Evolutionary conservation across 2,797 vertebrate species (phyloP), one percentile per base, ranked within the genome.

Genomic region (Enoplosus armatus): DNA sequence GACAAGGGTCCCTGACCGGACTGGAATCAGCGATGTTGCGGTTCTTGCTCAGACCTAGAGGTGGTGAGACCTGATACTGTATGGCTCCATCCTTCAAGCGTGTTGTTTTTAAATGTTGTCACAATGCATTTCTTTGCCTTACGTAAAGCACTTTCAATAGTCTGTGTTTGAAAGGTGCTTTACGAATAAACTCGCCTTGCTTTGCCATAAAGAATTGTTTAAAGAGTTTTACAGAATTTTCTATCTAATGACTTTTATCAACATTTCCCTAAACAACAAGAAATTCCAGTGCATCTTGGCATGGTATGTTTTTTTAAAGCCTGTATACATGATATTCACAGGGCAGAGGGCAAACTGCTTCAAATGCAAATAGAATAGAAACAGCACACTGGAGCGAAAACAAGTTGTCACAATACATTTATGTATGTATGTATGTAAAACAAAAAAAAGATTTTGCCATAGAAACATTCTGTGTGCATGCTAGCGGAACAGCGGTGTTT

Each of bases 311-410:
- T 62, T 24, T 24, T 14, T 56, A 39, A 31, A 41, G 43, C 72
- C 9, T 12, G 14, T 39, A 48, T 59, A 7, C 31, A 33, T 6
- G 31, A 41, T 33, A 66, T 66, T 50, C 12, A 60, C 26, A 33
- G 47, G 29, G 33, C 31, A 37, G 7, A 22, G 58, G 50, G 24
- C 66, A 70, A 62, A 59, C 53, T 75, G 45, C 33, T 43, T 48
- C 41, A 41, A 35, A 54, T 63, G 39, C 48, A 67, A 27, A 31
- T 27, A 16, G 39, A 53, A 70, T 15, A 16, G 0, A 33, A 3
- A 14, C 5, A 71, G 20, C 18, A 18, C 20, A 64, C 7, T 3
- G n/a, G 15, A 48, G 10, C n/a, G n/a, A n/a, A n/a, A n/a, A n/a
- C n/a, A n/a, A n/a, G n/a, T n/a, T n/a, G n/a, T n/a, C n/a, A n/a